phyloP scores from a whole-genome alignment of 2,888 invertebrate genomes.

The Candidula unifasciata region DNA sequence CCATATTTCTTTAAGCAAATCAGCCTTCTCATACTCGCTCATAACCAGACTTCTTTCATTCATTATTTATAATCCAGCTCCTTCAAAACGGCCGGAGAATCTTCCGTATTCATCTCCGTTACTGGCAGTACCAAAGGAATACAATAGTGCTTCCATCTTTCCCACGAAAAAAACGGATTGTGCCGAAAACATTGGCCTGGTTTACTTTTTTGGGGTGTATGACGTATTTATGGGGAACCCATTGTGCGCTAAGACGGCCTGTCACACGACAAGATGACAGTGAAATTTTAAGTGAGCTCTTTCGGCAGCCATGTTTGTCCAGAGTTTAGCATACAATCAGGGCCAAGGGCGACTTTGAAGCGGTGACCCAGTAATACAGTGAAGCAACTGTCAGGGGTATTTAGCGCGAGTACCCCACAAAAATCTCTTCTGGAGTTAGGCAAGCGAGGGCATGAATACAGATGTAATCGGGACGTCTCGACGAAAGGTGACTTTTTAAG shows the following conservation, averaged over 20 bases:
- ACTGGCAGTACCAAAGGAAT: not conserved
- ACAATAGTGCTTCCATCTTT: conserved; percentile 20
- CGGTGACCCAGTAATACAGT: conserved; percentile 36
- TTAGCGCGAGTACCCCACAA: not conserved
- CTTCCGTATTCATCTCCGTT: not conserved
- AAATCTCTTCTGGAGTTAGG: not conserved
- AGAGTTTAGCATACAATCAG: conserved; percentile 7
- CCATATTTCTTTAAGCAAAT: not conserved
- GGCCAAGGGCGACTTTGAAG: conserved; percentile 27
- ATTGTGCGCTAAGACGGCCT: conserved; percentile 28
- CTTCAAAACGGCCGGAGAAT: not conserved
- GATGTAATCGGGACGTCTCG: not conserved
- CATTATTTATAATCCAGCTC: not conserved
- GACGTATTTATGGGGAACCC: not conserved
- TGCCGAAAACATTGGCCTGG: not conserved
- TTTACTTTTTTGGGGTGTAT: conserved; percentile 11
- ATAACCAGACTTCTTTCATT: not conserved
- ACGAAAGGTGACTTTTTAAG: not conserved
- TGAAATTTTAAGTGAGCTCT: conserved; percentile 7
- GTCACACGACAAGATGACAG: conserved; percentile 24
- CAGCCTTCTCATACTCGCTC: not conserved
- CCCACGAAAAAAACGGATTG: conserved; percentile 12
- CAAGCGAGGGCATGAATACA: not conserved
- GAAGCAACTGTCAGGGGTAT: not conserved
- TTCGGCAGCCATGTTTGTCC: not conserved